These are phyloP conservation scores for Pleuronectes platessa DNA, from an alignment of 2,113 vertebrate genomes.

Conservation along the genomic window DNA sequence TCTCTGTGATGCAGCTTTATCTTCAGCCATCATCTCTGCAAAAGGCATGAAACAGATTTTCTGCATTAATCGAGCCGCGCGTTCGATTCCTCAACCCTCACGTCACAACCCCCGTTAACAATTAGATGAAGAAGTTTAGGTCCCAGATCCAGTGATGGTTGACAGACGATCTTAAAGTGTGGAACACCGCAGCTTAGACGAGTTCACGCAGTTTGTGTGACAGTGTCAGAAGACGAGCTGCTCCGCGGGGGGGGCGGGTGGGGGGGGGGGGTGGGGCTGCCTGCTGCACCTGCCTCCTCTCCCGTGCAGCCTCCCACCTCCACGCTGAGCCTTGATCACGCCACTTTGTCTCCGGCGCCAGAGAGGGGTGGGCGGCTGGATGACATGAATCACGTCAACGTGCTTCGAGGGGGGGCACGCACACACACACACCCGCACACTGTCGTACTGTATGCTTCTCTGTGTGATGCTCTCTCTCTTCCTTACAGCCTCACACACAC, in stretches of 20 bases:
- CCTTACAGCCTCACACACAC: conserved; percentile 39
- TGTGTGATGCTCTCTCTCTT: conserved; percentile 34
- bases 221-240: conserved; percentile 56
- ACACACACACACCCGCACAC: conserved; percentile 32
- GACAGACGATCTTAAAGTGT: conserved; percentile 51
- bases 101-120: conserved; percentile 28
- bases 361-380: conserved; percentile 52
- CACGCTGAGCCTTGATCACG: conserved; percentile 66
- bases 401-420: conserved; percentile 50
- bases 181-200: conserved; percentile 35
- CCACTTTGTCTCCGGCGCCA: conserved; percentile 60
- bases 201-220: conserved; percentile 54
- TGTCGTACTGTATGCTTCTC: conserved; percentile 54
- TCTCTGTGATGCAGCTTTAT: not conserved
- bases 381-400: conserved; percentile 72
- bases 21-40: conserved; percentile 6
- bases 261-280: too few species aligned
- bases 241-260: conserved; percentile 25
- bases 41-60: not conserved
- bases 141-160: not conserved
- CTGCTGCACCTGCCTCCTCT: conserved; percentile 39
- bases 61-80: not conserved
- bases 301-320: conserved; percentile 44
- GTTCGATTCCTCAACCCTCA: conserved; percentile 7
- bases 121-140: conserved; percentile 31